Base-by-base conservation (phyloP, 2,113 vertebrate species). In the Glaucidium brasilianum region DNA sequence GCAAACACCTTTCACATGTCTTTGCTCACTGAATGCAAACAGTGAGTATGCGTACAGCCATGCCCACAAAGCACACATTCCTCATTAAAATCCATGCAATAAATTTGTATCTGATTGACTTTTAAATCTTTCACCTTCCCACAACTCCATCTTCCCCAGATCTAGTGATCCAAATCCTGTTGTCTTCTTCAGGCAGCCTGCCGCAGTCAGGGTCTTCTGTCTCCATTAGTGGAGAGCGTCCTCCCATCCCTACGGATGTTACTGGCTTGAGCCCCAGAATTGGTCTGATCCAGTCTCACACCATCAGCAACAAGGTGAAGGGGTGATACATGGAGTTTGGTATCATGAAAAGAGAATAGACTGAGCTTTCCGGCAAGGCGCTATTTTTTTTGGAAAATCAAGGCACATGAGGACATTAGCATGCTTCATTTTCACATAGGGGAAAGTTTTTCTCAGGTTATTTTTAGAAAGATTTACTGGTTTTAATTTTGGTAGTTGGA, bases 381-480 rank as follows among this genome's bases (percentile, higher is more conserved):
- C 26, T 84, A 21, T 29, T 82, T 93, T 88, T 88, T 69, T 68
- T 52, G 34, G 64, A 96, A 94, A 93, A 89, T 68, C 78, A 75
- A 95, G 91, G 73, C 91, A 94, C 88, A 73, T 23, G 18, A 96
- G 95, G 95, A 95, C 90, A 86, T 96, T 91, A 92, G 64, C 83
- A 87, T 89, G 60, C 56, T 84, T 84, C 86, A 25, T 94, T 96
- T 93, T 94, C 69, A 91, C 89, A 87, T 4, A 64, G 84, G 60
- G 85, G 58, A 94, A 96, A 95, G 89, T 91, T 96, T 94, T 94
- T 90, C 94, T 82, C 91, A 41, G 77, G 88, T 89, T 96, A 97
- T 97, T 95, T 97, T 95, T 97, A 97, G 96, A 94, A 97, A 94
- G 94, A 89, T 94, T 97, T 97, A 85, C 93, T 96, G 95, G 92